Evolutionary conservation across 1,140 invertebrate genomes (phyloP).

Genomic region (Cydia amplana): DNA sequence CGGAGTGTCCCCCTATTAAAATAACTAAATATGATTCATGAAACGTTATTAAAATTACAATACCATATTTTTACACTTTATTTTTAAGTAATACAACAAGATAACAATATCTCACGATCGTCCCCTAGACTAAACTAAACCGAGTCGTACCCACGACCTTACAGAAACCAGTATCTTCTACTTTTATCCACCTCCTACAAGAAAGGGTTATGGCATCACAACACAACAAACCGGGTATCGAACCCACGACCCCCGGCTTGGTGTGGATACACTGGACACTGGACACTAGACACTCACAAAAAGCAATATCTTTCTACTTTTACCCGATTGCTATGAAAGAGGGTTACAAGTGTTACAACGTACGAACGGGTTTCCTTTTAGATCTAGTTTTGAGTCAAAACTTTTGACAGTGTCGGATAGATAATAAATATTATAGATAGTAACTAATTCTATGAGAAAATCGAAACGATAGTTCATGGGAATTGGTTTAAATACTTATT

Average conservation of each 20-base stretch:
- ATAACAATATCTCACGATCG: neutral
- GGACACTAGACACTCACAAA: neutral
- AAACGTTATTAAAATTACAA: too few relatives aligned
- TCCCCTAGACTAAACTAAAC: neutral
- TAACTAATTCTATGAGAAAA: slow-evolving; percentile 5
- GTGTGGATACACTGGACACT: too few relatives aligned
- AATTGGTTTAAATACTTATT: neutral
- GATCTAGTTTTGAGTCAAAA: neutral
- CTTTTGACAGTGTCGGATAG: neutral
- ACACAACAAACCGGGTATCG: neutral
- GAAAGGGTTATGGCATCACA: neutral
- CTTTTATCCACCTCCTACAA: neutral
- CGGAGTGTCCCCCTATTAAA: too few relatives aligned
- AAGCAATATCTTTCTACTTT: neutral
- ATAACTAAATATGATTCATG: too few relatives aligned
- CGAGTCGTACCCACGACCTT: neutral
- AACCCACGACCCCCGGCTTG: neutral
- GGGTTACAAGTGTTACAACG: neutral
- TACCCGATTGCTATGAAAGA: neutral
- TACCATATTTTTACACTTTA: too few relatives aligned
- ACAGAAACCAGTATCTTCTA: neutral
- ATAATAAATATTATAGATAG: neutral
- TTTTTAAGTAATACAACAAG: too few relatives aligned
- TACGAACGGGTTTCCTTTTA: neutral
- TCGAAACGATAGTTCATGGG: neutral